phyloP scores from a whole-genome alignment of 2,888 invertebrate genomes.

The Dilophus febrilis region DNA sequence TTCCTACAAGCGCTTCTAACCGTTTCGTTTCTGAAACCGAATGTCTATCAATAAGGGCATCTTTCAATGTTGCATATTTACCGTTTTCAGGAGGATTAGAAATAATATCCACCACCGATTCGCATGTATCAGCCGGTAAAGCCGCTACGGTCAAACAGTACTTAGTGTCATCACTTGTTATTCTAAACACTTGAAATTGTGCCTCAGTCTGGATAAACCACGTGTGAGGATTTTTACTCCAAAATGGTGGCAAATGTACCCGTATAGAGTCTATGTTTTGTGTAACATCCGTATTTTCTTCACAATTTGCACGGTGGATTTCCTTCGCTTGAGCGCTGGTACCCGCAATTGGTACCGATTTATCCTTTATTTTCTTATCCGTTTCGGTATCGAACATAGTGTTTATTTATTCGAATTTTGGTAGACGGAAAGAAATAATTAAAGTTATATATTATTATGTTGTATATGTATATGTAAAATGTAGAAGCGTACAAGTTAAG shows the following conservation, averaged over 20 bases:
- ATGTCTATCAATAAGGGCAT: neutral
- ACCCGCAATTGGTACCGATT: too few relatives aligned
- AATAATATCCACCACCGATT: neutral
- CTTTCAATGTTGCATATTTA: neutral
- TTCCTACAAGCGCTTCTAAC: neutral
- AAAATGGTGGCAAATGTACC: neutral
- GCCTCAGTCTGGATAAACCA: neutral
- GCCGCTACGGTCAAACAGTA: neutral
- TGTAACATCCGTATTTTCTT: too few relatives aligned
- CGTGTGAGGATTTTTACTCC: neutral
- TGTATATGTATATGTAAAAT: too few relatives aligned
- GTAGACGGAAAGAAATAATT: too few relatives aligned
- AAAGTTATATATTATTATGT: too few relatives aligned
- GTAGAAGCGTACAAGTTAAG: too few relatives aligned
- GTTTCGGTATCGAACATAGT: too few relatives aligned
- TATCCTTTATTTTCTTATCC: too few relatives aligned
- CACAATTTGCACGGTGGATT: too few relatives aligned
- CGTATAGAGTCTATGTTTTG: too few relatives aligned
- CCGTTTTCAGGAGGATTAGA: neutral
- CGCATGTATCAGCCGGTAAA: neutral
- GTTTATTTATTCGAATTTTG: too few relatives aligned
- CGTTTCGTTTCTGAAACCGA: neutral
- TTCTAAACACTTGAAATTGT: neutral
- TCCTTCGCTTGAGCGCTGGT: too few relatives aligned
- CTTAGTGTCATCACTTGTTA: neutral